Percentiles rank a stretch among this genome's conserved stretches.
These are phyloP conservation scores for Netelia fuscicornis DNA, from an alignment of 2,888 invertebrate species.

Conservation along the genomic window DNA sequence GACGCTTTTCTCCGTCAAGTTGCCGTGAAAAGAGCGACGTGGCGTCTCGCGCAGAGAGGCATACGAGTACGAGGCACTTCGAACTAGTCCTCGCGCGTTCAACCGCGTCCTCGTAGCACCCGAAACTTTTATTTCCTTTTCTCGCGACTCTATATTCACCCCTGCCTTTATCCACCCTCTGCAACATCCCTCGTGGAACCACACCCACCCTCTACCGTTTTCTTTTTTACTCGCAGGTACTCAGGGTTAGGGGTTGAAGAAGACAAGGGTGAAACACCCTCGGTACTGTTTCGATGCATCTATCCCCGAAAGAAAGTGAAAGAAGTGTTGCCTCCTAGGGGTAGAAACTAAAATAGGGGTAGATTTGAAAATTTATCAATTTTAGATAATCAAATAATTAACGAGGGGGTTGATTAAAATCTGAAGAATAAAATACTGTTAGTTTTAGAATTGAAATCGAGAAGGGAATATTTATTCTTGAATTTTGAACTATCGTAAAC, in stretches of 20 bases:
- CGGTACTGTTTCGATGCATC: slow-evolving; percentile 15
- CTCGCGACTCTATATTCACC: slow-evolving; percentile 4
- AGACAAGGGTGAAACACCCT: slow-evolving; percentile 48
- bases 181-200: slow-evolving; percentile 59
- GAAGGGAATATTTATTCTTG: neutral
- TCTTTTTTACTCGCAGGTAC: slow-evolving; percentile 19
- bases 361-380: slow-evolving; percentile 38
- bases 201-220: slow-evolving; percentile 28
- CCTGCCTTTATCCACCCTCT: slow-evolving; percentile 55
- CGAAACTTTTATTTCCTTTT: slow-evolving; percentile 78
- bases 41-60: slow-evolving; percentile 19
- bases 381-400: too few species aligned
- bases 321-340: slow-evolving; percentile 34
- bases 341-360: slow-evolving; percentile 54
- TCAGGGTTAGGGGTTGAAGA: slow-evolving; percentile 49
- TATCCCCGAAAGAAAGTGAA: slow-evolving; percentile 23
- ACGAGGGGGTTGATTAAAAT: too few species aligned
- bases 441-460: neutral
- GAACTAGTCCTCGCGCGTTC: slow-evolving; percentile 76
- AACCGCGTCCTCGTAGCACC: slow-evolving; percentile 45
- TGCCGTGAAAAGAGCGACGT: slow-evolving; percentile 75
- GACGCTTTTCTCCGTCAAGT: slow-evolving; percentile 76
- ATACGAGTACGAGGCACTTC: slow-evolving; percentile 72
- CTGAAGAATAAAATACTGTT: neutral
- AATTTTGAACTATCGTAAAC: too few species aligned